phyloP scores from a whole-genome alignment of 1,140 invertebrate genomes.

The Drosophila novamexicana region DNA sequence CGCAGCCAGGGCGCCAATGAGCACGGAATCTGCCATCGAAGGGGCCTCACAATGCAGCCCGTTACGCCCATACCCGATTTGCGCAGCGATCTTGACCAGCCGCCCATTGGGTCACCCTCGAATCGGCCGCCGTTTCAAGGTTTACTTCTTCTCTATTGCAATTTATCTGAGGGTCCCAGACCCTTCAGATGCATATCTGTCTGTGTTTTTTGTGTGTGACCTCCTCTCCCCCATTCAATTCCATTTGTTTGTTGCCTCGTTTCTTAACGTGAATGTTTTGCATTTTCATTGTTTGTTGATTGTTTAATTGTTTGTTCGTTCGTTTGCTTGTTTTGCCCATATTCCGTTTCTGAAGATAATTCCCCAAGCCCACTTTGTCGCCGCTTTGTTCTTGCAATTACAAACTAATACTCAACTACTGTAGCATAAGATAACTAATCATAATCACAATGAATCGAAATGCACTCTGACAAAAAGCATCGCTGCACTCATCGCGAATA shows the following conservation, averaged over 20 bases:
- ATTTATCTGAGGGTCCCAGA: constrained; percentile 44
- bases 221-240: constrained; percentile 32
- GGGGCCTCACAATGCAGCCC: constrained; percentile 90
- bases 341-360: constrained; percentile 9
- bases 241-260: constrained; percentile 70
- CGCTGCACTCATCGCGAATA: no score
- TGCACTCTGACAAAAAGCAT: no score
- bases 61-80: constrained; percentile 93
- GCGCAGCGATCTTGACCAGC: constrained; percentile 90
- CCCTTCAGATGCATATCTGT: constrained; percentile 32
- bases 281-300: constrained; percentile 54
- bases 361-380: neutral
- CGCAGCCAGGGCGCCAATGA: constrained; percentile 88
- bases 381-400: constrained; percentile 30
- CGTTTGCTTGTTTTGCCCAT: constrained; percentile 43
- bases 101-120: constrained; percentile 84
- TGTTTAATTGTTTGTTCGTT: constrained; percentile 44
- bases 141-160: constrained; percentile 62
- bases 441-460: neutral
- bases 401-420: constrained; percentile 10
- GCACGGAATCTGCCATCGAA: constrained; percentile 93
- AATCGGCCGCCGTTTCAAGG: constrained; percentile 84
- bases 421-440: constrained; percentile 23
- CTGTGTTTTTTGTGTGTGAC: constrained; percentile 40
- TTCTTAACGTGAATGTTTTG: constrained; percentile 58